A percentile compares a stretch with the other conserved stretches of the same genome.
Evolutionary conservation across 2,888 invertebrate species (phyloP).

Genomic region (Brassicogethes aeneus): DNA sequence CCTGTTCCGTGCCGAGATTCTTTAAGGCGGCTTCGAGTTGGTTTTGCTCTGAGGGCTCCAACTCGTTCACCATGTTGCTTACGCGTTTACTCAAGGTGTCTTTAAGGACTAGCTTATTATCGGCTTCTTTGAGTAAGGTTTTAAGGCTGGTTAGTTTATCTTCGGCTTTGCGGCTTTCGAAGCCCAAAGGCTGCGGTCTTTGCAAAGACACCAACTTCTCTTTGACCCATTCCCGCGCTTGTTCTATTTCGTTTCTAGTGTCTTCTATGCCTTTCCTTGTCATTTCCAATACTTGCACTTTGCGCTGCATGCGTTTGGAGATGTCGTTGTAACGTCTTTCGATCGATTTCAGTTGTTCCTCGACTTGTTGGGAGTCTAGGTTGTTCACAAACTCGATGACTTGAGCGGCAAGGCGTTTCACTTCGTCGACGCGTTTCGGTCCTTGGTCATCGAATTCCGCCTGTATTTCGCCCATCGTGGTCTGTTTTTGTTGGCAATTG

Average conservation of each 20-base stretch:
- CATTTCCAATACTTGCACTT: constrained; percentile 73
- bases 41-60: constrained; percentile 77
- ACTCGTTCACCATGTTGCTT: constrained; percentile 72
- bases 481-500: constrained; percentile 70
- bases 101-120: constrained; percentile 72
- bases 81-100: constrained; percentile 78
- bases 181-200: constrained; percentile 62
- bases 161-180: constrained; percentile 67
- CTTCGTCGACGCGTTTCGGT: constrained; percentile 59
- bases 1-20: constrained; percentile 65
- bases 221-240: constrained; percentile 71
- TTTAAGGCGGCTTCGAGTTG: constrained; percentile 66
- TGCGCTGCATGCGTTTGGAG: constrained; percentile 74
- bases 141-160: constrained; percentile 63
- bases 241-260: constrained; percentile 69
- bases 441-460: constrained; percentile 67
- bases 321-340: constrained; percentile 80
- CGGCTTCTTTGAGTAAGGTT: constrained; percentile 71
- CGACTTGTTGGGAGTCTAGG: constrained; percentile 82
- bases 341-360: constrained; percentile 76
- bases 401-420: constrained; percentile 59
- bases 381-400: constrained; percentile 77
- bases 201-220: constrained; percentile 61
- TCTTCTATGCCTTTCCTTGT: constrained; percentile 77
- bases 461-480: constrained; percentile 62